Conservation (phyloP, 2,888 invertebrate genomes). For the Philereme vetulata region DNA sequence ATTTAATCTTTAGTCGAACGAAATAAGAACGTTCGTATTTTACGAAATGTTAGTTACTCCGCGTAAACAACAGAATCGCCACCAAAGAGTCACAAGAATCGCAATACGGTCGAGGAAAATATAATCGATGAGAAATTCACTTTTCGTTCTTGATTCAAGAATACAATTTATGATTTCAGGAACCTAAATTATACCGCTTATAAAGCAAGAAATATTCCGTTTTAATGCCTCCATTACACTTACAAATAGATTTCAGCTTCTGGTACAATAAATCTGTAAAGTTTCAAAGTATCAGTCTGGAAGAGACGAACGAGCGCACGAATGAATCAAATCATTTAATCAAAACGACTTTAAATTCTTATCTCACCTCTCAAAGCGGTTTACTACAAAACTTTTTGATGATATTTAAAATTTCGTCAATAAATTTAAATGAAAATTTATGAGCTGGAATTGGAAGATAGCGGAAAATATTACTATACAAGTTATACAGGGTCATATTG, state of each 20-base stretch:
- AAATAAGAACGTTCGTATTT: too few relatives aligned
- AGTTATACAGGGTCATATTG: background rate
- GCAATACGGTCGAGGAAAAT: too few relatives aligned
- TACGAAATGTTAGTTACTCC: too few relatives aligned
- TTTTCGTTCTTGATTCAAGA: too few relatives aligned
- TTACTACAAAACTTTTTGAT: conserved; percentile 37
- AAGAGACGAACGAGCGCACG: conserved; percentile 31
- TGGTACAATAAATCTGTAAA: conserved; percentile 39
- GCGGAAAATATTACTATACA: background rate
- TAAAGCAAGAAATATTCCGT: background rate
- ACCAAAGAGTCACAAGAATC: too few relatives aligned
- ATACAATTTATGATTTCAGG: too few relatives aligned
- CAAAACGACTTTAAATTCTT: conserved; percentile 38
- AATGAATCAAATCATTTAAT: conserved; percentile 42
- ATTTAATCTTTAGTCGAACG: too few relatives aligned
- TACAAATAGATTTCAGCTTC: conserved; percentile 26
- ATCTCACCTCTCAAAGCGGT: conserved; percentile 37
- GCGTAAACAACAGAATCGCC: too few relatives aligned
- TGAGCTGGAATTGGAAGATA: conserved; percentile 23
- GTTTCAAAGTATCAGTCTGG: conserved; percentile 39
- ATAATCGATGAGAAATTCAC: too few relatives aligned
- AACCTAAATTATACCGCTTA: background rate
- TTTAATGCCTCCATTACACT: conserved; percentile 16
- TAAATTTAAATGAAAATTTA: conserved; percentile 32
- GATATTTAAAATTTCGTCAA: conserved; percentile 32